Percentiles rank a stretch among this genome's conserved stretches.
These are phyloP conservation scores for Mesorhabditis sp. DNA, from an alignment of 2,888 invertebrate genomes.

Conservation along the genomic window DNA sequence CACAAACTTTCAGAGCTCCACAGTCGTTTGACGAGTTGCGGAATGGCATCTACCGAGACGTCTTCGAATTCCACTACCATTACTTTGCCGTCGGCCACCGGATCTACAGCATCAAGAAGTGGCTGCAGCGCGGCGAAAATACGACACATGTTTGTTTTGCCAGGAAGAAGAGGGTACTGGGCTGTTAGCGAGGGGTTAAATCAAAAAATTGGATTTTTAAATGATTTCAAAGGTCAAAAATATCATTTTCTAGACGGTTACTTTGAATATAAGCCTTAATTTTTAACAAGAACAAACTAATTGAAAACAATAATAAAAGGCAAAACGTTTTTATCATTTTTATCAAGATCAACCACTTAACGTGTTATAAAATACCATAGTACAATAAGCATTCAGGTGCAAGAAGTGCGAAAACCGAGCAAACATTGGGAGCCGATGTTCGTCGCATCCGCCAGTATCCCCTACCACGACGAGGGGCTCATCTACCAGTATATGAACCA, in stretches of 20 bases:
- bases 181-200: no score
- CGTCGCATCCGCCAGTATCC: neutral
- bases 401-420: neutral
- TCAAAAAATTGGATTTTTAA: no score
- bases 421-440: neutral
- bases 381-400: neutral
- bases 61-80: neutral
- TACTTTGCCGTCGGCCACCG: neutral
- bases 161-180: no score
- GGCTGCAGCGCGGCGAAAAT: neutral
- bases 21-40: neutral
- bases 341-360: no score
- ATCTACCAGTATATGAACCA: neutral
- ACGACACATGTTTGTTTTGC: neutral
- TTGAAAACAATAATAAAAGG: no score
- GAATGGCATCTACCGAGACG: neutral
- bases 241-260: no score
- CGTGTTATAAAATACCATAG: no score
- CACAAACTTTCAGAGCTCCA: neutral
- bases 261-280: no score
- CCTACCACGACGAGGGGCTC: neutral
- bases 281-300: no score
- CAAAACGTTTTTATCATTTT: no score
- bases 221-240: no score
- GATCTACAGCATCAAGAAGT: neutral